Evolutionary conservation across 2,113 vertebrate genomes (phyloP).

Genomic region (Lonchura striata): DNA sequence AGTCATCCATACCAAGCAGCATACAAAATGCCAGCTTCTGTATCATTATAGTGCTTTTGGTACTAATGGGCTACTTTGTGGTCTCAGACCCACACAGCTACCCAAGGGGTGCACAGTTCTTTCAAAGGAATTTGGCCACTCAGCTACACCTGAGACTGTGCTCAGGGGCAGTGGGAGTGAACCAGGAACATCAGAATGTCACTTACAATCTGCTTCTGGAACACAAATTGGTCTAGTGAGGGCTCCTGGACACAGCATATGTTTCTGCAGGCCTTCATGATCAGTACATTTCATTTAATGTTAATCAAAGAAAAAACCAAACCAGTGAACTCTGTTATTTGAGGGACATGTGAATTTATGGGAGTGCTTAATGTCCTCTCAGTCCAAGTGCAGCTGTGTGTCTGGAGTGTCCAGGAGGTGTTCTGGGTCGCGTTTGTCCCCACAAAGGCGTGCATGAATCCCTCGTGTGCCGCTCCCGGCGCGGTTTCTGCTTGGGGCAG

Average conservation of each 20-base stretch:
- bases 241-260: not conserved
- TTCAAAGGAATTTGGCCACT: not conserved
- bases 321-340: not conserved
- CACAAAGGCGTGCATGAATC: not conserved
- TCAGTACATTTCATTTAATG: not conserved
- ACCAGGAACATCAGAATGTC: not conserved
- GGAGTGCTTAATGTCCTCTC: not conserved
- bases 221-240: not conserved
- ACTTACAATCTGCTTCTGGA: not conserved
- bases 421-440: not conserved
- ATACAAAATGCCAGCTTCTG: not conserved
- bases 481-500: not conserved
- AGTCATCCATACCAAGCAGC: not conserved
- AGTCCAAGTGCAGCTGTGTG: not conserved
- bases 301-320: not conserved
- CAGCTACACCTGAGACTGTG: not conserved
- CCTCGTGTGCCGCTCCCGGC: not conserved
- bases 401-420: not conserved
- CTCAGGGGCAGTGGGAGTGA: not conserved
- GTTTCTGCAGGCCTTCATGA: not conserved
- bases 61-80: not conserved
- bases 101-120: not conserved
- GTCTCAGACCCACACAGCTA: not conserved
- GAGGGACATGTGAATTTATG: not conserved
- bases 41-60: not conserved